phyloP scores from a whole-genome alignment of 2,113 vertebrate genomes.

The Dunckerocampus dactyliophorus region DNA sequence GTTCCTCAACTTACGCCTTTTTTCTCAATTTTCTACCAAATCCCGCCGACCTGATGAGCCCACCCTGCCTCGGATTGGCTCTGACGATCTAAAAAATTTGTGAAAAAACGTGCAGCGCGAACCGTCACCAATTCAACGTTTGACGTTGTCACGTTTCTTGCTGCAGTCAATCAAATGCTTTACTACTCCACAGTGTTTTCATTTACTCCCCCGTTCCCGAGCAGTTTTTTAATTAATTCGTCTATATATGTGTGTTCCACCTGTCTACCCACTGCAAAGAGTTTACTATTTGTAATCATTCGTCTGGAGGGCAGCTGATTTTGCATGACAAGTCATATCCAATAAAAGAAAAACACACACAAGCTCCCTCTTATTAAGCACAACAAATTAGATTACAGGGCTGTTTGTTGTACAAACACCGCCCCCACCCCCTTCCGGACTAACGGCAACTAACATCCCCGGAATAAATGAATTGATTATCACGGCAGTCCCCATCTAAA shows the following conservation, averaged over 20 bases:
- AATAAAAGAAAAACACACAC: conserved; percentile 36
- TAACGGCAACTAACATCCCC: conserved; percentile 6
- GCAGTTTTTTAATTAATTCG: conserved; percentile 53
- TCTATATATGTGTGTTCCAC: conserved; percentile 53
- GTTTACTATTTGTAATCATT: conserved; percentile 54
- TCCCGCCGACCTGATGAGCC: no score
- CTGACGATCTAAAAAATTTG: no score
- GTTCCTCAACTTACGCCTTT: no score
- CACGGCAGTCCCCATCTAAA: neutral
- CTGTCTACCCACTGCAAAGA: conserved; percentile 43
- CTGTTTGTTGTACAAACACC: conserved; percentile 22
- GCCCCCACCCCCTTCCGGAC: conserved; percentile 11
- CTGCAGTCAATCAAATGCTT: conserved; percentile 39
- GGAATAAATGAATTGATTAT: conserved; percentile 52
- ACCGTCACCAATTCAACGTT: no score
- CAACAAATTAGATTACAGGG: conserved; percentile 30
- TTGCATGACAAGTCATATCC: conserved; percentile 24
- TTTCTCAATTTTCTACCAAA: no score
- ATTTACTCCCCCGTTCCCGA: conserved; percentile 42
- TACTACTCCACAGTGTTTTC: conserved; percentile 36
- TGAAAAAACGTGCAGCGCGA: no score
- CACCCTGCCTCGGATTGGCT: no score
- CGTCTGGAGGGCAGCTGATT: conserved; percentile 42
- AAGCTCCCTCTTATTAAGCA: conserved; percentile 30
- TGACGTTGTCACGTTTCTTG: no score